Conservation (phyloP, 2,797 vertebrate genomes). For the Sphenopsis melanotis region DNA sequence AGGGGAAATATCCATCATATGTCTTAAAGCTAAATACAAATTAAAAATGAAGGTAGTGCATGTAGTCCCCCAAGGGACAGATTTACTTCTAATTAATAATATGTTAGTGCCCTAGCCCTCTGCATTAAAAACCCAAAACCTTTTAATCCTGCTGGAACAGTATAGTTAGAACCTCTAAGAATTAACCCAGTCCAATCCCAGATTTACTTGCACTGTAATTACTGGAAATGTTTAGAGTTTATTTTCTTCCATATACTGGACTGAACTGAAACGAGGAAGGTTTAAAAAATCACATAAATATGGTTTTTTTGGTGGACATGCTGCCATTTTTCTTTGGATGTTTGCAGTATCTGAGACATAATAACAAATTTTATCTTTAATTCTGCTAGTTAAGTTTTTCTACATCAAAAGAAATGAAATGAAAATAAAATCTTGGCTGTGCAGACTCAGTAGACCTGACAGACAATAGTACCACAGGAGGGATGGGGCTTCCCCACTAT, state of each 20-base stretch:
- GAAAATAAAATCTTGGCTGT: not conserved
- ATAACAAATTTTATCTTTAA: not conserved
- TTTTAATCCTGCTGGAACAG: slow-evolving; percentile 15
- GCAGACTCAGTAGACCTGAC: not conserved
- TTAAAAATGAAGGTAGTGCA: slow-evolving; percentile 1
- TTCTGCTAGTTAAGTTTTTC: not conserved
- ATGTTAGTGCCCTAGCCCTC: not conserved
- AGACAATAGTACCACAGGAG: not conserved
- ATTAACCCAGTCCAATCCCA: slow-evolving; percentile 33
- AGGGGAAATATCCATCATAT: not conserved
- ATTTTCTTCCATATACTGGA: slow-evolving; percentile 7
- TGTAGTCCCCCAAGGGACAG: slow-evolving; percentile 7
- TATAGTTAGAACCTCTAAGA: not conserved
- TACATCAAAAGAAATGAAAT: not conserved
- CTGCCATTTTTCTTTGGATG: not conserved
- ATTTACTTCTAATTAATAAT: slow-evolving; percentile 64
- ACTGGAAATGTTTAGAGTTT: not conserved
- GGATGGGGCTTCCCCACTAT: not conserved
- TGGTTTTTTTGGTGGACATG: rapidly evolving
- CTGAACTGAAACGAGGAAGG: not conserved
- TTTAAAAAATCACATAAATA: not conserved
- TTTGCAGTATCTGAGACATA: not conserved
- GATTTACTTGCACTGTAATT: slow-evolving; percentile 54
- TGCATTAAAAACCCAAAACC: not conserved
- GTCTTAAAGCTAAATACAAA: slow-evolving; percentile 12